Conservation (phyloP, 2,113 vertebrate genomes). For the Austrofundulus limnaeus region DNA sequence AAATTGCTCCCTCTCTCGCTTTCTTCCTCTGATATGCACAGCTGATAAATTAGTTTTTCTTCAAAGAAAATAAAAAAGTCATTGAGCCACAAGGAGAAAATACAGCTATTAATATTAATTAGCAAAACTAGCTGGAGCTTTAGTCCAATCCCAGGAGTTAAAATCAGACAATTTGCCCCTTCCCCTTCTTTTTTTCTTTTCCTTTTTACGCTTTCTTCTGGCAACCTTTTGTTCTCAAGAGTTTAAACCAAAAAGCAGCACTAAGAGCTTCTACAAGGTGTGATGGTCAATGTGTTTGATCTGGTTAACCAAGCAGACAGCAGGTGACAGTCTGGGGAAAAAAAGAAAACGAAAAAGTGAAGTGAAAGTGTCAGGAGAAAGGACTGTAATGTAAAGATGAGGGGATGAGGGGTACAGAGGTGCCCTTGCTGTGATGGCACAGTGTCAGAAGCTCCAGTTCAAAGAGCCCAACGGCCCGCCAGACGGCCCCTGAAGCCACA, state of each 20-base stretch:
- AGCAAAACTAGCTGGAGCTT: slow-evolving; percentile 4
- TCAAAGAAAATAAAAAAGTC: neutral
- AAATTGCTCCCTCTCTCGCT: no score
- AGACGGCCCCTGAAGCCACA: slow-evolving; percentile 21
- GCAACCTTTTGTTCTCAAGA: neutral
- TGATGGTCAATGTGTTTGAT: slow-evolving; percentile 25
- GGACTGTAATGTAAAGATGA: slow-evolving; percentile 30
- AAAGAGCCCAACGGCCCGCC: slow-evolving; percentile 53
- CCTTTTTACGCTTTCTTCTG: neutral
- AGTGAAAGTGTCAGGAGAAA: neutral
- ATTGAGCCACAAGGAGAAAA: slow-evolving; percentile 4
- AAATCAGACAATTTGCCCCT: neutral
- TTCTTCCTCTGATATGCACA: no score
- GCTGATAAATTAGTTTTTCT: slow-evolving; percentile 10
- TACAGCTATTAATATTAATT: slow-evolving; percentile 20
- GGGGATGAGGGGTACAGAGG: slow-evolving; percentile 27
- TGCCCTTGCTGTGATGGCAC: slow-evolving; percentile 61
- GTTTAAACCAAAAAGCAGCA: slow-evolving; percentile 27
- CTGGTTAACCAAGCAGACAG: slow-evolving; percentile 19
- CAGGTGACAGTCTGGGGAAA: slow-evolving; percentile 17
- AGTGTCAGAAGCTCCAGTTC: slow-evolving; percentile 62
- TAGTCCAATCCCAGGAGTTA: slow-evolving; percentile 5
- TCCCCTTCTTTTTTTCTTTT: neutral
- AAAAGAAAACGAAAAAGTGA: slow-evolving; percentile 1
- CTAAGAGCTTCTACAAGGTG: slow-evolving; percentile 18